Conservation (phyloP, 1,140 invertebrate species). For the Tetranychus urticae region DNA sequence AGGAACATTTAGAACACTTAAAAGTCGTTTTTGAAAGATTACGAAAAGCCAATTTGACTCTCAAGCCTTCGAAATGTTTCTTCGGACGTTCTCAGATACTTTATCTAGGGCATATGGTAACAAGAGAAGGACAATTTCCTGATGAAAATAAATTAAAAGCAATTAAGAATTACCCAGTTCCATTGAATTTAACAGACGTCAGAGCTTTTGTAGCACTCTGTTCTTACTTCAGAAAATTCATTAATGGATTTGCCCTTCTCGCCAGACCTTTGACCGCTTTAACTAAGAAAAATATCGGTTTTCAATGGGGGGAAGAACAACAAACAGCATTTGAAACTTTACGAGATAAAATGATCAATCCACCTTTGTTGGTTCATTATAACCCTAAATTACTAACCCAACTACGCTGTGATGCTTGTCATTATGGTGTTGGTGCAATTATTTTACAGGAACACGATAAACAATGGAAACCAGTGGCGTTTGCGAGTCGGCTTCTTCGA, state of each 20-base stretch:
- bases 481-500: background rate
- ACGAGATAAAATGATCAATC: background rate
- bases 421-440: no score
- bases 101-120: background rate
- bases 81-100: background rate
- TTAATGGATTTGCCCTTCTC: constrained; percentile 15
- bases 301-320: background rate
- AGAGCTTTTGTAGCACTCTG: constrained; percentile 6
- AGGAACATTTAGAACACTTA: no score
- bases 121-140: background rate
- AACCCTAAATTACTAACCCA: background rate
- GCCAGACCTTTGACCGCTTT: constrained; percentile 6
- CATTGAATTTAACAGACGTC: constrained; percentile 4
- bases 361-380: background rate
- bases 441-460: no score
- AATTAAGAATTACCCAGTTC: constrained; percentile 4
- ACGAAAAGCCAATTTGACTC: background rate
- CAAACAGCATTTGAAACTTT: background rate
- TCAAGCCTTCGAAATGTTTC: background rate
- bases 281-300: background rate
- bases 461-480: no score
- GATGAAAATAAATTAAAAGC: constrained; percentile 1
- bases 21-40: no score
- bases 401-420: no score
- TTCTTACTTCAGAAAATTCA: constrained; percentile 8